Evolutionary conservation across 2,888 invertebrate species (phyloP).

Genomic region (Lochmaea capreae): DNA sequence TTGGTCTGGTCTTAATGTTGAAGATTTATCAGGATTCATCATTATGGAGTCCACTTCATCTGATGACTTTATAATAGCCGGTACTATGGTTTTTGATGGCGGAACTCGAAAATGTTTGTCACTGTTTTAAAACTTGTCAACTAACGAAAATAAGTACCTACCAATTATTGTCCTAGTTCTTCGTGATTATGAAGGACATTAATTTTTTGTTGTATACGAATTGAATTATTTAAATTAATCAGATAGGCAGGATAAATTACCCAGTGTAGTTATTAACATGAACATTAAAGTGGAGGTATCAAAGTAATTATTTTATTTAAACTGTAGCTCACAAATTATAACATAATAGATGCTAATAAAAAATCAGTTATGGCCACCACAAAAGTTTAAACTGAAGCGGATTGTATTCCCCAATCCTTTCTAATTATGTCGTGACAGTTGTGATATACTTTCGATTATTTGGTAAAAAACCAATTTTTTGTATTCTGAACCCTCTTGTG

Average conservation of each 20-base stretch:
- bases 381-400: no score
- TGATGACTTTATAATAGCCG: slow-evolving; percentile 55
- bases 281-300: no score
- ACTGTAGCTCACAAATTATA: no score
- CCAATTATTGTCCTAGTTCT: neutral
- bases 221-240: neutral
- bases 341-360: no score
- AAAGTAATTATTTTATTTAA: no score
- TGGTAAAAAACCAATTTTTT: no score
- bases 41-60: slow-evolving; percentile 49
- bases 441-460: no score
- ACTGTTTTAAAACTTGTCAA: slow-evolving; percentile 49
- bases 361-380: no score
- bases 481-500: no score
- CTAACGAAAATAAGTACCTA: slow-evolving; percentile 35
- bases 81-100: slow-evolving; percentile 50
- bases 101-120: slow-evolving; percentile 51
- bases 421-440: no score
- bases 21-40: slow-evolving; percentile 53
- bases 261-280: neutral
- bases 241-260: neutral
- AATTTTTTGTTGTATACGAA: neutral
- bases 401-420: no score
- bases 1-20: slow-evolving; percentile 53
- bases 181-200: neutral